Evolutionary conservation across 2,113 vertebrate genomes (phyloP).

Genomic region (Montifringilla adamsi): DNA sequence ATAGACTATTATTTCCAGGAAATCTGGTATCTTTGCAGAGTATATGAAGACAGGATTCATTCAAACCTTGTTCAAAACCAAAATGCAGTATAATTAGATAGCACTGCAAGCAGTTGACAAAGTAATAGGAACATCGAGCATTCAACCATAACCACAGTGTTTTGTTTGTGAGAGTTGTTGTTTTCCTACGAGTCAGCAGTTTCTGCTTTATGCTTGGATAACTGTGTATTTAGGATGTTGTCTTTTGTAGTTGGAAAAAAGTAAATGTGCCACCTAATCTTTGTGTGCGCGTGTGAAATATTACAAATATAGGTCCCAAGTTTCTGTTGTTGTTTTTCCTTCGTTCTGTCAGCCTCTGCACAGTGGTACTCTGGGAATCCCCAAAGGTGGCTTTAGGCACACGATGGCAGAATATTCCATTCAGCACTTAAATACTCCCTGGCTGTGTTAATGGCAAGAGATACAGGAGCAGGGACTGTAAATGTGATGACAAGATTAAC

Average conservation of each 20-base stretch:
- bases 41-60: not conserved
- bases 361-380: not conserved
- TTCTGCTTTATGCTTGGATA: conserved; percentile 34
- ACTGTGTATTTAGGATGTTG: not conserved
- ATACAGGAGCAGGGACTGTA: not conserved
- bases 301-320: not conserved
- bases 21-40: not conserved
- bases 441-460: not conserved
- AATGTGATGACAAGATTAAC: not conserved
- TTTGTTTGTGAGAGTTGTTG: conserved; percentile 53
- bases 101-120: conserved; percentile 35
- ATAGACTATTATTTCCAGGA: not conserved
- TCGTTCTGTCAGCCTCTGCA: not conserved
- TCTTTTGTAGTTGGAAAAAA: conserved; percentile 17
- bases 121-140: conserved; percentile 23
- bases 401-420: not conserved
- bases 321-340: not conserved
- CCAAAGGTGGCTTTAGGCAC: conserved; percentile 14
- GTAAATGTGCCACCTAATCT: not conserved
- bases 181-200: conserved; percentile 40
- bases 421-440: not conserved
- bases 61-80: conserved; percentile 1
- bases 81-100: conserved; percentile 46
- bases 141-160: conserved; percentile 26
- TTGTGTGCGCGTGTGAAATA: not conserved